Percentiles rank a stretch among this genome's conserved stretches.
Evolutionary conservation across 2,113 vertebrate genomes (phyloP).

Genomic region (Tachuris rubrigastra): DNA sequence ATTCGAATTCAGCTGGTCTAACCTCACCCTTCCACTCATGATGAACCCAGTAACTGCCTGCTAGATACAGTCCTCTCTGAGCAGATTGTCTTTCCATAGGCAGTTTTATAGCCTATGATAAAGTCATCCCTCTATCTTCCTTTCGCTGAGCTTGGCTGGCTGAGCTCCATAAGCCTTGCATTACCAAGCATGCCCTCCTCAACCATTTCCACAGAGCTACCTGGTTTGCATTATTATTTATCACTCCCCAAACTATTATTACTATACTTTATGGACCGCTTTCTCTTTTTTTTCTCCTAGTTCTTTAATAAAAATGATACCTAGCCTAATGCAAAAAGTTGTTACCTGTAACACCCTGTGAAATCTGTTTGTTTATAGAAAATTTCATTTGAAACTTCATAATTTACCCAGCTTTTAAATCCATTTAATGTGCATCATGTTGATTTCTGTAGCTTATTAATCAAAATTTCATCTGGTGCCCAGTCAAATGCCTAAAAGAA

Average conservation of each 20-base stretch:
- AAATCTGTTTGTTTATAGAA: not conserved
- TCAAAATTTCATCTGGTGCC: not conserved
- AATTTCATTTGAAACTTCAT: not conserved
- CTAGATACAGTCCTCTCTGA: not conserved
- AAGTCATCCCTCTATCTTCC: not conserved
- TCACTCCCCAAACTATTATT: not conserved
- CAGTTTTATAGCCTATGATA: not conserved
- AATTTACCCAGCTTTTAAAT: not conserved
- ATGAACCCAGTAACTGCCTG: not conserved
- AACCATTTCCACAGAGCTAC: not conserved
- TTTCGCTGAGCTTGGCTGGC: not conserved
- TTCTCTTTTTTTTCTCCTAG: not conserved
- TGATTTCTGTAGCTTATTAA: conserved; percentile 18
- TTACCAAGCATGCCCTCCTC: not conserved
- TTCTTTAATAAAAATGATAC: not conserved
- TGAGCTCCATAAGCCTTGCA: not conserved
- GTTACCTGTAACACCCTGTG: not conserved
- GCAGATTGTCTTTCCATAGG: not conserved
- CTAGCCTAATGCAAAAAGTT: not conserved
- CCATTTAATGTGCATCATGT: not conserved
- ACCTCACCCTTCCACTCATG: not conserved
- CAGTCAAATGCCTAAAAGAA: not conserved
- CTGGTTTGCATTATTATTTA: not conserved
- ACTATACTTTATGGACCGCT: not conserved
- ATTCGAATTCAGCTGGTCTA: not conserved